These are phyloP conservation scores for Phymastichus coffea DNA, from an alignment of 1,140 invertebrate species.

Conservation along the genomic window DNA sequence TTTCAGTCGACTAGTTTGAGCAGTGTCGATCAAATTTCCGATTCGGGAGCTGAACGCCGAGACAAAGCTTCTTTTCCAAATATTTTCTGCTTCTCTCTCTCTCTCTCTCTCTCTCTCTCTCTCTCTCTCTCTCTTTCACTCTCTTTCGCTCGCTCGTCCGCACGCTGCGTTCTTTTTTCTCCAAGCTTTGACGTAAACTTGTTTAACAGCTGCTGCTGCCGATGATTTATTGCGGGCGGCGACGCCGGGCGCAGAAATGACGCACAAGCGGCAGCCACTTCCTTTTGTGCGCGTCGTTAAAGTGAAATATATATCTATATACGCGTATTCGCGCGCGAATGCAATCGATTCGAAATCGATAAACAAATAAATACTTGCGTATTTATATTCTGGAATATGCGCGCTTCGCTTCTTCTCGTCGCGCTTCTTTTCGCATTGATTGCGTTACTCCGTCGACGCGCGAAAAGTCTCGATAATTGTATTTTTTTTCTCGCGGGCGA, in stretches of 20 bases:
- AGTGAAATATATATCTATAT: neutral
- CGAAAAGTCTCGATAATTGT: too few relatives aligned
- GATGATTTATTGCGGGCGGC: slow-evolving; percentile 19
- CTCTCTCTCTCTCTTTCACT: too few relatives aligned
- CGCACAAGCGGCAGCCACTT: slow-evolving; percentile 10
- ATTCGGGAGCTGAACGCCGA: slow-evolving; percentile 45
- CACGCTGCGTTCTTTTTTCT: slow-evolving; percentile 30
- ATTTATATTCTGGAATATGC: too few relatives aligned
- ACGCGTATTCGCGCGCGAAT: neutral
- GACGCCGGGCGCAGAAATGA: neutral
- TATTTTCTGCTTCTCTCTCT: slow-evolving; percentile 26
- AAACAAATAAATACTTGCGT: slow-evolving; percentile 19
- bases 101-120: neutral
- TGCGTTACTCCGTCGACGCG: too few relatives aligned
- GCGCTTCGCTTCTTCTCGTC: too few relatives aligned
- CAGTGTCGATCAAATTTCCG: slow-evolving; percentile 57
- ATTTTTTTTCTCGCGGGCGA: too few relatives aligned
- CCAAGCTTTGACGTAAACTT: slow-evolving; percentile 21
- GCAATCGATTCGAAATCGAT: neutral
- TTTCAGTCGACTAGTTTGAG: slow-evolving; percentile 50
- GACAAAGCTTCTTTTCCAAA: slow-evolving; percentile 42
- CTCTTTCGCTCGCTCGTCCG: too few relatives aligned
- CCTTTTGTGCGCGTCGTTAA: neutral
- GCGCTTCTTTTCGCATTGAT: too few relatives aligned
- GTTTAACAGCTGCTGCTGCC: slow-evolving; percentile 13